Base-by-base conservation (phyloP, 2,797 vertebrate species). In the Huso huso region DNA sequence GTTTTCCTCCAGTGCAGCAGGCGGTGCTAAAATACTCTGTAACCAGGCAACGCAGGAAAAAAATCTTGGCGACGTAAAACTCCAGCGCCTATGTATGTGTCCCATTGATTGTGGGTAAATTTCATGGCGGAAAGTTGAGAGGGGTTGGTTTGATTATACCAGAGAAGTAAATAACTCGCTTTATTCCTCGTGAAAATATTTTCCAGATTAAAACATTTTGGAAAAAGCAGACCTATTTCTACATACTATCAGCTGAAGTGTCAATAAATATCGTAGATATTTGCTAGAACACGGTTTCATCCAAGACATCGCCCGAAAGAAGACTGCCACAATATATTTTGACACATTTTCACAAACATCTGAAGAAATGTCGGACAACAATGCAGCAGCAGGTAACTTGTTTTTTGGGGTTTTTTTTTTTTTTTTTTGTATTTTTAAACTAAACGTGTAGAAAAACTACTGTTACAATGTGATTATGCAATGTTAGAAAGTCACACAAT, bases 361-460 rank as follows among this genome's bases (percentile, higher is more conserved):
- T 58, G 51, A 63, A 49, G 62, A 66, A 63, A 81, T 81, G 79
- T 73, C 77, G 50, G 79, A 81, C 64, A 78, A 66, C 2, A 74
- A 37, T 37, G 37, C 37, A 37, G 37, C 59, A 55, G 64, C 72
- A 66, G 79, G 79, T 81, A 8, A 13, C 6, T n/a, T 49, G 10
- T 6, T 58, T 58, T 6, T n/a, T n/a, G n/a, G n/a, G n/a, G n/a
- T 6, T 6, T 6, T 6, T 58, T 58, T 58, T 37, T 37, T 2
- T 23, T 10, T n/a, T 49, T 49, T 6, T 58, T 58, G 4, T 6
- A 4, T 6, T 6, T 58, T 58, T 58, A 4, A 8, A 58, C 12
- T 58, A 58, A 58, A 11, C 12, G 10, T 6, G 13, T 1, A 11
- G 1, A n/a, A 11, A 13, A 6, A 10, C 53, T 57, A 48, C 51